Evolutionary conservation across 2,797 vertebrate species (phyloP), one percentile per base, ranked within the genome.

Genomic region (Crax fasciolata): DNA sequence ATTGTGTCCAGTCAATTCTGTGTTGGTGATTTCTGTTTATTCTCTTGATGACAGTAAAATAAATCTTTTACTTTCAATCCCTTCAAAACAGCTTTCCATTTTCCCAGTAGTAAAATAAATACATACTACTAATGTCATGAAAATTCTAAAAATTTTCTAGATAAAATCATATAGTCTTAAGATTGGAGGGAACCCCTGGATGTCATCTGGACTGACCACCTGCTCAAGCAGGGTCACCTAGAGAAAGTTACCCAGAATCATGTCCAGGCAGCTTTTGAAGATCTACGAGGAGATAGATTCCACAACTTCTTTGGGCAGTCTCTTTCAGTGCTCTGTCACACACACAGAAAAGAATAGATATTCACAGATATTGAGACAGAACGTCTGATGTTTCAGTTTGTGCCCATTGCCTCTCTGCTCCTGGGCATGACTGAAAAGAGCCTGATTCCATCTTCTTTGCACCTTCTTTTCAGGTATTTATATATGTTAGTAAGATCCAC

Each of bases 171-270:
- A 38, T 21, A 66, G 54, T 24, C 18, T 38, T 75, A 35, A 35
- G 2, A 2, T 46, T 51, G 4, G n/a, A 75, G 67, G 3, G 5
- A 3, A 43, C 9, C 10, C 27, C 35, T 83, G 20, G 14, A 24
- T 24, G 5, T 38, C 17, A 1, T 30, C 55, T 79, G 7, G 1
- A 79, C 49, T 28, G 55, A 43, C 0, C 1, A 13, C 8, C 44
- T 55, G 9, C 16, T 46, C 44, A 87, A 58, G 21, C n/a, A 63
- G 16, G 3, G 6, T 67, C 21, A 55, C 35, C 28, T 32, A 59
- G 4, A 28, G 11, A 4, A 43, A 27, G 13, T 72, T 67, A n/a
- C 24, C 2, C 27, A 65, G 10, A 28, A 25, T 18, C 12, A 28
- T 10, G 6, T 67, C 12, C 20, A 58, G 11, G 25, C 21, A 0